phyloP scores from a whole-genome alignment of 2,113 vertebrate species.

The Trematocara unimaculatum region DNA sequence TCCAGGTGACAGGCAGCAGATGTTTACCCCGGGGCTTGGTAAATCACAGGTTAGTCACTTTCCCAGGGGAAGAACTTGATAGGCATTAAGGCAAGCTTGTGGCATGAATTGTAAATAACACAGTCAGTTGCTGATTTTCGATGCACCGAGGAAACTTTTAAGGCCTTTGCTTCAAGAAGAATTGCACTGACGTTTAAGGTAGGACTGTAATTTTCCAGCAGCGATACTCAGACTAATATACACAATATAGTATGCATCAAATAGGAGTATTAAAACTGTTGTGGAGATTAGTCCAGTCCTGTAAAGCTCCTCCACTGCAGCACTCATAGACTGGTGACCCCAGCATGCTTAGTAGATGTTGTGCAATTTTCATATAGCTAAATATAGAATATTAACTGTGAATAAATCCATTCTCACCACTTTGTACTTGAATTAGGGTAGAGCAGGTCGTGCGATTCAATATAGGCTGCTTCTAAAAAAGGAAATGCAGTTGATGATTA shows the following conservation, averaged over 20 bases:
- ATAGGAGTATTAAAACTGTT: neutral
- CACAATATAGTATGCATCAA: neutral
- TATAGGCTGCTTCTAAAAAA: neutral
- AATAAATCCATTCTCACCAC: neutral
- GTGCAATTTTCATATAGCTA: neutral
- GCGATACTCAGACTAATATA: neutral
- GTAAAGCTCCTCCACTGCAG: neutral
- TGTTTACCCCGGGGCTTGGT: slow-evolving; percentile 51
- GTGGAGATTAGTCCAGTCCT: neutral
- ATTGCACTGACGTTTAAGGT: neutral
- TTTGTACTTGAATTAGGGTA: neutral
- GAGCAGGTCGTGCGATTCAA: neutral
- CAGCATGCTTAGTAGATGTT: neutral
- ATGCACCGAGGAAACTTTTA: neutral
- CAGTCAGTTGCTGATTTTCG: neutral
- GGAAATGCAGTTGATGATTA: neutral
- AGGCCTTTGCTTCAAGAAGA: neutral
- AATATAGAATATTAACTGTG: neutral
- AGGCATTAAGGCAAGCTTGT: slow-evolving; percentile 11
- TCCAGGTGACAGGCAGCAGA: slow-evolving; percentile 50
- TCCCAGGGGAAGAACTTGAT: slow-evolving; percentile 16
- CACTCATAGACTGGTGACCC: neutral
- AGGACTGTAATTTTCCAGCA: neutral
- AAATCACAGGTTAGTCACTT: slow-evolving; percentile 57
- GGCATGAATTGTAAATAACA: slow-evolving; percentile 34